Base-by-base conservation (phyloP, 2,113 vertebrate species). In the Psittacara wagleri region DNA sequence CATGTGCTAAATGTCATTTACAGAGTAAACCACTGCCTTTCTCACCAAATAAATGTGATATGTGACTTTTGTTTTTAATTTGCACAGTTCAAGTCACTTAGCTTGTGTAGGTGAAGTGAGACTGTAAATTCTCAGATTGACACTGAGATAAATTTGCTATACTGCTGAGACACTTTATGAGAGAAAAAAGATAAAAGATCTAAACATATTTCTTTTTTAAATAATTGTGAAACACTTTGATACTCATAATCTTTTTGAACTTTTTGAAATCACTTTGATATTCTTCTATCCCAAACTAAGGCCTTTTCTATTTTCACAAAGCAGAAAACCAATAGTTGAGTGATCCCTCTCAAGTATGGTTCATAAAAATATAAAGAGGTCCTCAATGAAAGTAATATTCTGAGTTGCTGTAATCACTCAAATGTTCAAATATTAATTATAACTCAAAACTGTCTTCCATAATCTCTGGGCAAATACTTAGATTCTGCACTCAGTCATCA, bases 111-210 rank as follows among this genome's bases (percentile, higher is more conserved):
- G 31, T 63, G 10, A 80, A 86, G 2, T 70, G 24, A 70, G 37
- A 55, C 24, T 33, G 4, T 46, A 70, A 75, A 78, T 64, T 73
- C 29, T 85, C 1, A 49, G 35, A 19, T 5, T 48, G 8, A 23
- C 54, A 78, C 7, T 0, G 0, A 75, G 24, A 48, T 8, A 72
- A 64, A 68, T 82, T 39, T 37, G 15, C 15, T 46, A 16, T 17
- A 11, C 7, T 62, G 20, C 20, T 62, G 33, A 84, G 51, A n/a
- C 46, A 68, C 75, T 93, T 89, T 75, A 29, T 61, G 25, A 43
- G 19, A 72, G 2, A 70, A 5, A 0, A 1, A 72, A 80, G 35
- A 91, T 51, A 52, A 83, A 89, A 76, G 64, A 55, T 16, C 27
- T 49, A 74, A 37, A 2, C 2, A 48, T 72, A n/a, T 67, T 64